A percentile compares a stretch with the other conserved stretches of the same genome.
Conservation (phyloP, 1,140 invertebrate genomes). For the Sycobia sp. region DNA sequence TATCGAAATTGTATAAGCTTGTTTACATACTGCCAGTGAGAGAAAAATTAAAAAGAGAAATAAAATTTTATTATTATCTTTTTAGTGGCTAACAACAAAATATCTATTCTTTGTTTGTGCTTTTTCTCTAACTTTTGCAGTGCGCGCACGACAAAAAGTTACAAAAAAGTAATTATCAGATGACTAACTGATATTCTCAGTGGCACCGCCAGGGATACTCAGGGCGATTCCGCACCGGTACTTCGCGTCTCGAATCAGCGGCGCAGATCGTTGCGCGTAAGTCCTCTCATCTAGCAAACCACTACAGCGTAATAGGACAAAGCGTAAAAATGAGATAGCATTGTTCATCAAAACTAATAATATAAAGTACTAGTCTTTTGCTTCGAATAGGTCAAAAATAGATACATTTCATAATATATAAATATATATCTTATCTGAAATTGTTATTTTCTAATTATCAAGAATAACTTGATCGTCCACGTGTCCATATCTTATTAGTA, state of each 20-base stretch:
- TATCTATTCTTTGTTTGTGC: slow-evolving; percentile 28
- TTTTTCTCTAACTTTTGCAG: slow-evolving; percentile 56
- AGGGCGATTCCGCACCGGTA: slow-evolving; percentile 41
- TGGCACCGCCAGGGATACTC: slow-evolving; percentile 52
- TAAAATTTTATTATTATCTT: background rate
- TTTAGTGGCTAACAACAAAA: slow-evolving; percentile 13
- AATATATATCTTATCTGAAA: no score
- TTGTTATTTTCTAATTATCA: no score
- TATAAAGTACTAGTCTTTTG: no score
- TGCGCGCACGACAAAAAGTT: slow-evolving; percentile 61
- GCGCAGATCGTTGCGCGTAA: slow-evolving; percentile 57
- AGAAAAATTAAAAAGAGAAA: background rate
- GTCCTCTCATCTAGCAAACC: slow-evolving; percentile 57
- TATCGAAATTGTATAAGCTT: no score
- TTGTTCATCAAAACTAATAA: no score
- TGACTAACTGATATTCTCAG: slow-evolving; percentile 64
- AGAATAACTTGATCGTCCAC: no score
- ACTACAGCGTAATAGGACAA: no score
- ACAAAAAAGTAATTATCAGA: slow-evolving; percentile 64
- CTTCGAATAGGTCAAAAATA: no score
- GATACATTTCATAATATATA: no score
- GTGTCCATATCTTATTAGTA: no score
- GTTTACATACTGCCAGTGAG: no score
- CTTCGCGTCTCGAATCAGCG: slow-evolving; percentile 53
- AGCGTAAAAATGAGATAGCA: no score